phyloP scores from a whole-genome alignment of 23 tunicate species.

The Ascidia mentula region DNA sequence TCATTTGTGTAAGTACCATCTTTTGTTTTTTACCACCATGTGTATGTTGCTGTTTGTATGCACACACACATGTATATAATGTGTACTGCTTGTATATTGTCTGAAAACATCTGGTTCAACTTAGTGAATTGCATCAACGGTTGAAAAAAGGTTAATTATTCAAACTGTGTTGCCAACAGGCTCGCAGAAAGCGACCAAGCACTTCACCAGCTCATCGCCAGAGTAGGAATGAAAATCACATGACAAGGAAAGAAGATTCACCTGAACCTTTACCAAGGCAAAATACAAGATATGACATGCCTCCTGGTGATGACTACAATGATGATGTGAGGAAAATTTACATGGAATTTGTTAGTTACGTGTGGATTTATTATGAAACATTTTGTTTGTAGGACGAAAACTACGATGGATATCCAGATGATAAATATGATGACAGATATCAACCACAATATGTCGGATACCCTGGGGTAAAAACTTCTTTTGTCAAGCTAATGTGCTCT shows the following conservation, averaged over 20 bases:
- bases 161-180: conserved; percentile 18
- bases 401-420: not conserved
- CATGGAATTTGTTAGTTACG: not conserved
- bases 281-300: conserved; percentile 20
- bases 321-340: not conserved
- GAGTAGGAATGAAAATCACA: conserved; percentile 39
- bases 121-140: too few relatives aligned
- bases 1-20: too few relatives aligned
- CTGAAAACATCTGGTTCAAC: too few relatives aligned
- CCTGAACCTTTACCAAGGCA: conserved; percentile 14
- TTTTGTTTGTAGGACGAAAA: not conserved
- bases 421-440: conserved; percentile 7
- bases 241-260: conserved; percentile 8
- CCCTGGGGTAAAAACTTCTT: conserved; percentile 1
- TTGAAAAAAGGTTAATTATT: too few relatives aligned
- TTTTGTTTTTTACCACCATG: too few relatives aligned
- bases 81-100: too few relatives aligned
- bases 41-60: too few relatives aligned
- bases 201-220: conserved; percentile 57
- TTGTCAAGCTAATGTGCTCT: too few relatives aligned
- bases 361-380: not conserved
- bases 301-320: conserved; percentile 28
- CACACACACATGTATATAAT: too few relatives aligned
- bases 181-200: conserved; percentile 70
- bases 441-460: conserved; percentile 32